phyloP scores from a whole-genome alignment of 2,113 vertebrate genomes.

The Laticauda colubrina region DNA sequence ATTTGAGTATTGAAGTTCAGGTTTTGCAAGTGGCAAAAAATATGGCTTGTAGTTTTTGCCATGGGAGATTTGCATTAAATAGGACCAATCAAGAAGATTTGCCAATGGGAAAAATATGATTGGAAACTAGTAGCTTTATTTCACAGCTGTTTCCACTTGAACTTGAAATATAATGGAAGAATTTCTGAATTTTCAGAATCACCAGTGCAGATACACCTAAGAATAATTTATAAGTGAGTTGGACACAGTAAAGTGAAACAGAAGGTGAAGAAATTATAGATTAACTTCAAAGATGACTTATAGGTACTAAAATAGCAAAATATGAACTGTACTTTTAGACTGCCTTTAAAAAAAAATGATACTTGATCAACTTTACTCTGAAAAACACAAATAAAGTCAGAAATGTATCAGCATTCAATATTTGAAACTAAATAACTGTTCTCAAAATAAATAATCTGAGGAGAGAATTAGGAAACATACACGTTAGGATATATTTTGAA shows the following conservation, averaged over 20 bases:
- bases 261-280: constrained; percentile 30
- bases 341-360: constrained; percentile 11
- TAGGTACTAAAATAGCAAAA: constrained; percentile 47
- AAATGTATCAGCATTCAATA: constrained; percentile 54
- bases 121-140: neutral
- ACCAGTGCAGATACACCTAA: neutral
- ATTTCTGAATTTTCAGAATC: neutral
- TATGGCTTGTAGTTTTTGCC: neutral
- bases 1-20: neutral
- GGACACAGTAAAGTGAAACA: constrained; percentile 5
- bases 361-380: constrained; percentile 37
- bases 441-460: constrained; percentile 61
- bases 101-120: neutral
- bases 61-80: neutral
- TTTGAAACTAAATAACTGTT: constrained; percentile 39
- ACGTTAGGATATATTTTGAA: constrained; percentile 40
- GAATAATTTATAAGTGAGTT: neutral
- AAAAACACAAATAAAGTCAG: constrained; percentile 37
- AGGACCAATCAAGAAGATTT: neutral
- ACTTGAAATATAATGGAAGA: neutral
- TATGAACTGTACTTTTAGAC: constrained; percentile 33
- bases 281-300: constrained; percentile 48
- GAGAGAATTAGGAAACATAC: constrained; percentile 58
- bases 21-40: neutral
- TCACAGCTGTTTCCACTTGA: neutral